phyloP scores from a whole-genome alignment of 2,797 vertebrate genomes.

The Myotis myotis region DNA sequence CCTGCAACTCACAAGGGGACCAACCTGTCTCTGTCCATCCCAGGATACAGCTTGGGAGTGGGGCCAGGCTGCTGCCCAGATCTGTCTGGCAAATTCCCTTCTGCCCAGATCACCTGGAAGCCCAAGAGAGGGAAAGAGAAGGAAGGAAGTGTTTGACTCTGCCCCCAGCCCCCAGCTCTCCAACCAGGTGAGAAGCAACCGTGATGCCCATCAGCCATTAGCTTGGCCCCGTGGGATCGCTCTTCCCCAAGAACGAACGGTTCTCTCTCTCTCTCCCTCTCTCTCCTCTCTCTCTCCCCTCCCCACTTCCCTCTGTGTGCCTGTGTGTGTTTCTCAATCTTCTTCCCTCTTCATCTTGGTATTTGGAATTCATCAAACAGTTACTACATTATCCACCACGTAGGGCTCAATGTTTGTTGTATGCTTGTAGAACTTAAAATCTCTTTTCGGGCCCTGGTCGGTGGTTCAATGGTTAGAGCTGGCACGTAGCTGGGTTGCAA shows the following conservation, averaged over 20 bases:
- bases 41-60: not conserved
- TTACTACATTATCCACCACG: not conserved
- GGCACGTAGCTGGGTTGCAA: too few relatives aligned
- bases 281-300: too few relatives aligned
- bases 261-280: not conserved
- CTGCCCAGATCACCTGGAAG: not conserved
- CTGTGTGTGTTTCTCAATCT: not conserved
- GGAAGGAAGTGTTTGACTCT: not conserved
- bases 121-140: not conserved
- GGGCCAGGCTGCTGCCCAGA: not conserved
- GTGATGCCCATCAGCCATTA: too few relatives aligned
- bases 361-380: constrained; percentile 9
- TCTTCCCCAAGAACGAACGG: not conserved
- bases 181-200: not conserved
- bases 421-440: constrained; percentile 5
- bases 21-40: not conserved
- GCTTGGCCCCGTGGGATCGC: not conserved
- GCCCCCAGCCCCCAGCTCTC: not conserved
- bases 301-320: not conserved
- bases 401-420: not conserved
- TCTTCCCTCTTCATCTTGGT: not conserved
- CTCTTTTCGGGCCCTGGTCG: not conserved
- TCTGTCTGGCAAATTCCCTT: not conserved
- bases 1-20: not conserved
- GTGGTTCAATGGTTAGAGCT: too few relatives aligned